Conservation (phyloP, 2,113 vertebrate species). For the Podiceps cristatus region DNA sequence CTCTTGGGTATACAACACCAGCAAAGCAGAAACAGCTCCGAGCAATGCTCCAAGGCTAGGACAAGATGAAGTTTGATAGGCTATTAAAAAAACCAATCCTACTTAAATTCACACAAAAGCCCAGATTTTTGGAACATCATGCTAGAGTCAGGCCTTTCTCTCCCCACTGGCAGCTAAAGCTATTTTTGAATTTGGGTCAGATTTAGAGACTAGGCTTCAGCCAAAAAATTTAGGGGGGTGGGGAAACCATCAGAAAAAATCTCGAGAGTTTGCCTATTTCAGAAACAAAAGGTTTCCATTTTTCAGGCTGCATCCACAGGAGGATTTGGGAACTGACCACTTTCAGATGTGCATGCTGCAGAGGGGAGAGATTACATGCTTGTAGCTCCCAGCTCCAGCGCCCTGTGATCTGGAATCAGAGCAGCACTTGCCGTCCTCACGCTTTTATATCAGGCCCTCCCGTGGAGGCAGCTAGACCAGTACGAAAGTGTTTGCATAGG, state of each 20-base stretch:
- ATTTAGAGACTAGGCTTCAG: constrained; percentile 18
- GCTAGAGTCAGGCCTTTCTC: neutral
- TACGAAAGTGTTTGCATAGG: neutral
- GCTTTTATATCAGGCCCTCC: neutral
- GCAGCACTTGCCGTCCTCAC: neutral
- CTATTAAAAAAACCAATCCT: neutral
- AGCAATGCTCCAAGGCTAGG: neutral
- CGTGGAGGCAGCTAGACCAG: neutral
- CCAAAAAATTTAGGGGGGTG: neutral
- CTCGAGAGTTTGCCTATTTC: neutral
- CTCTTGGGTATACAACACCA: neutral
- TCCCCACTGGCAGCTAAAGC: constrained; percentile 4
- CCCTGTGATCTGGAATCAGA: fast-evolving
- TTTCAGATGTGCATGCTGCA: constrained; percentile 11
- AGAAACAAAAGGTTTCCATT: constrained; percentile 51
- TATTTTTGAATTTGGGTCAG: constrained; percentile 54
- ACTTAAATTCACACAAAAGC: constrained; percentile 27
- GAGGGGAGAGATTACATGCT: neutral
- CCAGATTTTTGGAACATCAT: neutral
- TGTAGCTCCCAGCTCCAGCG: neutral
- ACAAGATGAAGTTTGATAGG: constrained; percentile 25
- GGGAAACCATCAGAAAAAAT: neutral
- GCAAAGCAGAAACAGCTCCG: constrained; percentile 5
- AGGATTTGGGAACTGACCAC: constrained; percentile 12
- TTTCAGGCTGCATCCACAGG: neutral